Conservation (phyloP, 2,797 vertebrate genomes). For the Sylvilagus floridanus region DNA sequence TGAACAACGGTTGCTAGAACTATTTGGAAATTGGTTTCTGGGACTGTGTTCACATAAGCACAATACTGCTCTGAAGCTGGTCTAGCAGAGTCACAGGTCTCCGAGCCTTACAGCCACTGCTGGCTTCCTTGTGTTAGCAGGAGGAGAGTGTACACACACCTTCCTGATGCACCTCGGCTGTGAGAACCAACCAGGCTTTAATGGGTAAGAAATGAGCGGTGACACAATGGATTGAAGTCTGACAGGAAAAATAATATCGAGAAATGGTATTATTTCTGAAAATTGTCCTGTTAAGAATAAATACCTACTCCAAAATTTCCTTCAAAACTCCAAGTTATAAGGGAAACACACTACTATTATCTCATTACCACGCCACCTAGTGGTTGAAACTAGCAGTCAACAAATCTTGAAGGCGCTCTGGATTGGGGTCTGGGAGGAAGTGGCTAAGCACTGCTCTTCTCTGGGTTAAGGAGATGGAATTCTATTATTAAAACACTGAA, state of each 20-base stretch:
- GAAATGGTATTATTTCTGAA: background rate
- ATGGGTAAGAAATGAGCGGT: background rate
- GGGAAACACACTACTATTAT: background rate
- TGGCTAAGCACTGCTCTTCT: background rate
- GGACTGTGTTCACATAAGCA: background rate
- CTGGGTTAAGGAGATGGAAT: background rate
- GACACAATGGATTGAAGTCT: background rate
- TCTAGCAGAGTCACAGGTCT: background rate
- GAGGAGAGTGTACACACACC: background rate
- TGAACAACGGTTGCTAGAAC: constrained; percentile 20
- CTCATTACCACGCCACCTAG: background rate
- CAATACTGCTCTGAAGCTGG: constrained; percentile 3
- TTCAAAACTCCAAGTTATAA: background rate
- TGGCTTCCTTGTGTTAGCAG: background rate
- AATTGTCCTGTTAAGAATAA: background rate
- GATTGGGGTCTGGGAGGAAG: background rate
- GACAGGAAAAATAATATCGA: background rate
- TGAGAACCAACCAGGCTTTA: background rate
- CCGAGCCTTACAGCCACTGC: background rate
- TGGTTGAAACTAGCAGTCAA: background rate
- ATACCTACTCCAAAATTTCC: background rate
- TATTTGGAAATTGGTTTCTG: constrained; percentile 21
- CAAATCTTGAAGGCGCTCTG: background rate
- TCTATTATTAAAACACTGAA: background rate
- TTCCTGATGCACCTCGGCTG: background rate